phyloP scores from a whole-genome alignment of 2,113 vertebrate genomes.

The Toxotes chatareus region DNA sequence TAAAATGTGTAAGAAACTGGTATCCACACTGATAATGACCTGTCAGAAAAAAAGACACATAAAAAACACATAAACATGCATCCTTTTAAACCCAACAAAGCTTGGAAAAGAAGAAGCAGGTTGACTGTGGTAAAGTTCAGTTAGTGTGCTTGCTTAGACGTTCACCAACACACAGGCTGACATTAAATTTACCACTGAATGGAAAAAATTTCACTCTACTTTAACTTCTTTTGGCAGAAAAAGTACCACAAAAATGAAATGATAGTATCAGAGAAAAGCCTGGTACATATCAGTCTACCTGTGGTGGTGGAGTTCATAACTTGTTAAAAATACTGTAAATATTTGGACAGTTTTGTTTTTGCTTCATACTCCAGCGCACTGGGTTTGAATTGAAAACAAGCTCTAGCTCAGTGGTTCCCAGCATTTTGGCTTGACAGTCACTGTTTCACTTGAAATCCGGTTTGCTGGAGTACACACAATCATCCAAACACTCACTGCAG shows the following conservation, averaged over 20 bases:
- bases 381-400: slow-evolving; percentile 8
- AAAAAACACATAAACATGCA: neutral
- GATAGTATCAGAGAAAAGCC: neutral
- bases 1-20: neutral
- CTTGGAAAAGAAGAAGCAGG: neutral
- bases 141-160: neutral
- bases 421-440: neutral
- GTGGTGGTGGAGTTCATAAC: neutral
- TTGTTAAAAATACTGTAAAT: slow-evolving; percentile 1
- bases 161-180: neutral
- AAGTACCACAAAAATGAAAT: neutral
- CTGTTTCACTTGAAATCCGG: neutral
- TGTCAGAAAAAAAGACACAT: neutral
- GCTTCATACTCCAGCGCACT: neutral
- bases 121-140: neutral
- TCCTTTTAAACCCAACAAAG: slow-evolving; percentile 16
- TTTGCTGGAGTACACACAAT: no score
- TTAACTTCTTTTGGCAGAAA: neutral
- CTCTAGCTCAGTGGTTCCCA: neutral
- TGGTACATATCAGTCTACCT: neutral
- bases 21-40: slow-evolving; percentile 3
- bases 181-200: neutral
- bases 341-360: slow-evolving; percentile 1
- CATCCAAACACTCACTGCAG: neutral
- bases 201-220: neutral